These are phyloP conservation scores for Ectobius pallidus DNA, from an alignment of 2,888 invertebrate species.

Conservation along the genomic window DNA sequence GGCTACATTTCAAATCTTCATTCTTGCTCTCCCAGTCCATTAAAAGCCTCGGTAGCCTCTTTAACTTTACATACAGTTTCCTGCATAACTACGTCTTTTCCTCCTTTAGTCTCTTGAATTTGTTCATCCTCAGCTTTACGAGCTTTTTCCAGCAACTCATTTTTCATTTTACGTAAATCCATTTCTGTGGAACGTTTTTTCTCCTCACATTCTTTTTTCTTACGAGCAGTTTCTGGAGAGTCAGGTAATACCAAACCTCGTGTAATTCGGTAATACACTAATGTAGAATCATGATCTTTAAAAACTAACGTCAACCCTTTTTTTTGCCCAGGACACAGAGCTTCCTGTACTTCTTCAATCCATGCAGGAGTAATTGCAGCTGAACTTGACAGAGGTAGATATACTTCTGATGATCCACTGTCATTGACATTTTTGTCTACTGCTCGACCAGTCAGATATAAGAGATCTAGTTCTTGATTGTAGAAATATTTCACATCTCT, in stretches of 20 bases:
- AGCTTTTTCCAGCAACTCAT: neutral
- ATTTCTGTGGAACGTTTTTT: constrained; percentile 37
- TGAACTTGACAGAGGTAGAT: constrained; percentile 55
- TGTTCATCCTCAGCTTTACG: neutral
- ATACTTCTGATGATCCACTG: constrained; percentile 49
- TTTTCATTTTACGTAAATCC: neutral
- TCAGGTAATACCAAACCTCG: constrained; percentile 51
- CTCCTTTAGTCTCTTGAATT: neutral
- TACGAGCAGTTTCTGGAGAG: constrained; percentile 48
- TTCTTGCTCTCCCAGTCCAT: too few species aligned
- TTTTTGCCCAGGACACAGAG: constrained; percentile 25
- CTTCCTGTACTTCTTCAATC: constrained; percentile 55
- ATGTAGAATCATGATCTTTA: constrained; percentile 52
- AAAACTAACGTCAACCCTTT: constrained; percentile 50
- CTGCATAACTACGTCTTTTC: too few species aligned
- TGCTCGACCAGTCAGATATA: constrained; percentile 57
- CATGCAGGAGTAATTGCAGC: constrained; percentile 53
- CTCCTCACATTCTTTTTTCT: constrained; percentile 48
- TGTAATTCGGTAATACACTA: constrained; percentile 51
- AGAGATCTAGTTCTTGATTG: constrained; percentile 51
- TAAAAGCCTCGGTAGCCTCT: too few species aligned
- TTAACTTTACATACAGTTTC: too few species aligned
- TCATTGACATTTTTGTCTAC: constrained; percentile 50
- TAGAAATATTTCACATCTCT: constrained; percentile 58
- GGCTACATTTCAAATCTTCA: too few species aligned